These are phyloP conservation scores for Gadopsis marmoratus DNA, from an alignment of 2,797 vertebrate species.

Conservation along the genomic window DNA sequence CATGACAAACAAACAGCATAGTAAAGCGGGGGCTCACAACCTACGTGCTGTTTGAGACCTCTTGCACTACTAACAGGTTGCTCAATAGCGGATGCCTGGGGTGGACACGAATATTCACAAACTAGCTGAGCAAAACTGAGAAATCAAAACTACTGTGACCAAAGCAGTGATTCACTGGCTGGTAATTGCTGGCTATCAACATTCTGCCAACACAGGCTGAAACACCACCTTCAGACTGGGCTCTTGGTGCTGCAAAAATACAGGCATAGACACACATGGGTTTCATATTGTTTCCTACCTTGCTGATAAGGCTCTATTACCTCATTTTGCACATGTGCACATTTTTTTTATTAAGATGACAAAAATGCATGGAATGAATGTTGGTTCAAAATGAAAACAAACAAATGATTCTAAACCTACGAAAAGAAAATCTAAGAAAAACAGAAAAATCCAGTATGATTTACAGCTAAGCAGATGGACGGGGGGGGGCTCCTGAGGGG, in stretches of 20 bases:
- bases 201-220: conserved; percentile 11
- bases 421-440: too few relatives aligned
- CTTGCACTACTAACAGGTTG: background rate
- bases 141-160: conserved; percentile 27
- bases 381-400: background rate
- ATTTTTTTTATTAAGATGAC: conserved; percentile 1
- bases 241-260: conserved; percentile 3
- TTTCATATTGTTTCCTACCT: background rate
- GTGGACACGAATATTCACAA: conserved; percentile 31
- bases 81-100: conserved; percentile 12
- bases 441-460: background rate
- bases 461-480: background rate
- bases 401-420: background rate
- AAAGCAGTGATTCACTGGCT: conserved; percentile 29
- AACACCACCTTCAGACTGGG: conserved; percentile 18
- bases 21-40: background rate
- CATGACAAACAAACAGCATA: background rate
- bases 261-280: background rate
- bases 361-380: background rate
- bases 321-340: background rate
- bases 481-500: background rate
- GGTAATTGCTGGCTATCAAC: conserved; percentile 28
- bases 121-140: conserved; percentile 13
- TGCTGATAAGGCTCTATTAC: background rate
- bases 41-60: conserved; percentile 16